Evolutionary conservation across 2,888 invertebrate genomes (phyloP).

Genomic region (Thereva nobilitata): DNA sequence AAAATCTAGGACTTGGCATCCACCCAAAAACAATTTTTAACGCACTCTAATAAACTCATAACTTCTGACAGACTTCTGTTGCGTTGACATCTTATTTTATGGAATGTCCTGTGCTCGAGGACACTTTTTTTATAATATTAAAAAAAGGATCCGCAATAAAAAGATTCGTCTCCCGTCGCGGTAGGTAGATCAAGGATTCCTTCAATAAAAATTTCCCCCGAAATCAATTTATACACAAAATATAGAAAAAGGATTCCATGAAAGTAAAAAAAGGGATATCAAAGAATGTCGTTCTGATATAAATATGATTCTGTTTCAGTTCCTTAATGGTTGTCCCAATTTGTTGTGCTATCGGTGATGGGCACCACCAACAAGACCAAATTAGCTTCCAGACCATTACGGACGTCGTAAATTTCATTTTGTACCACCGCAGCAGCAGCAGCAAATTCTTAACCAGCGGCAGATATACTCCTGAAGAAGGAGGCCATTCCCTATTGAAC

Average conservation of each 20-base stretch:
- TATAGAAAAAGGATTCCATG: conserved; percentile 1
- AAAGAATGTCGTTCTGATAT: conserved; percentile 39
- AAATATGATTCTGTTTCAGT: conserved; percentile 32
- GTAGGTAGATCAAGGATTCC: conserved; percentile 35
- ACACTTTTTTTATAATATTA: too few relatives aligned
- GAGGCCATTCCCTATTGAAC: neutral
- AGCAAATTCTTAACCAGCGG: conserved; percentile 25
- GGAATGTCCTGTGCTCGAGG: too few relatives aligned
- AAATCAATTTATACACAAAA: neutral
- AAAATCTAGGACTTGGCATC: too few relatives aligned
- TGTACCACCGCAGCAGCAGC: conserved; percentile 38
- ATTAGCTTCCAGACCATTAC: conserved; percentile 37
- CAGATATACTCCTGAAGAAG: conserved; percentile 9
- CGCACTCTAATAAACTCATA: too few relatives aligned
- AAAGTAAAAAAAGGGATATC: conserved; percentile 14
- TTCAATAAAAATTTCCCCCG: neutral
- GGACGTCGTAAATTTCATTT: conserved; percentile 18
- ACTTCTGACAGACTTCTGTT: too few relatives aligned
- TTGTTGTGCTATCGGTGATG: conserved; percentile 36
- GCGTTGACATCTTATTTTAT: too few relatives aligned
- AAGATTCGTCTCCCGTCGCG: conserved; percentile 37
- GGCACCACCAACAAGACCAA: conserved; percentile 28
- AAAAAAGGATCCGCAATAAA: conserved; percentile 9
- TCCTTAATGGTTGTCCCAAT: conserved; percentile 32
- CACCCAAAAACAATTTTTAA: too few relatives aligned